Evolutionary conservation across 2,888 invertebrate genomes (phyloP), one percentile per base, ranked within the genome.

Genomic region (Thumatha senex): DNA sequence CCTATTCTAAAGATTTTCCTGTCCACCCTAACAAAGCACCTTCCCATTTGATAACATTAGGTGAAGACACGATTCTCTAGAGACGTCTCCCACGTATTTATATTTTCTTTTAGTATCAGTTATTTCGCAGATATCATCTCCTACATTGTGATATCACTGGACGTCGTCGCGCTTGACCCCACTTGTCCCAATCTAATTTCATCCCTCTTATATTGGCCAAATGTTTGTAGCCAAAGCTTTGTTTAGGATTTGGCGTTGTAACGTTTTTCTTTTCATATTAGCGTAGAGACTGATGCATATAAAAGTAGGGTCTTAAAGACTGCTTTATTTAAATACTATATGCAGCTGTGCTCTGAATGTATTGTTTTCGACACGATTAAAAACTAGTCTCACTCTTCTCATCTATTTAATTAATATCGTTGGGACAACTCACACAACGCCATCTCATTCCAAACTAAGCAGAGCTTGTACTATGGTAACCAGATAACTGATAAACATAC

Each of bases 111-210:
- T 58, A 59, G 61, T 57, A 55, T 65, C 58, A 63, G 54, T 63
- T 64, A 67, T 70, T 55, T 63, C 58, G 60, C 51, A 73, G 72
- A 82, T 79, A 83, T 82, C 74, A 84, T 83, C 75, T 78, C n/a
- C 79, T 73, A 77, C 74, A 77, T 79, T 76, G 71, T 70, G 62
- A 67, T 67, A 68, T 70, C 80, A 78, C 79, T 80, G 82, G 84
- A 77, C 74, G 76, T 62, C 70, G 74, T 65, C 81, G 60, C 82
- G 80, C 73, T 82, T 86, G 87, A 87, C 88, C 89, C 84, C 85
- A 84, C 87, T 86, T 84, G 78, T 70, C 65, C 74, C 81, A 88
- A 89, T 89, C 83, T 86, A 85, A 89, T 89, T 86, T 84, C 58
- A 68, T 62, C 70, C 73, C 76, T 70, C 50, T 50, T 43, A 56